These are phyloP conservation scores for Tiliqua scincoides DNA, from an alignment of 2,113 vertebrate genomes.

Conservation along the genomic window DNA sequence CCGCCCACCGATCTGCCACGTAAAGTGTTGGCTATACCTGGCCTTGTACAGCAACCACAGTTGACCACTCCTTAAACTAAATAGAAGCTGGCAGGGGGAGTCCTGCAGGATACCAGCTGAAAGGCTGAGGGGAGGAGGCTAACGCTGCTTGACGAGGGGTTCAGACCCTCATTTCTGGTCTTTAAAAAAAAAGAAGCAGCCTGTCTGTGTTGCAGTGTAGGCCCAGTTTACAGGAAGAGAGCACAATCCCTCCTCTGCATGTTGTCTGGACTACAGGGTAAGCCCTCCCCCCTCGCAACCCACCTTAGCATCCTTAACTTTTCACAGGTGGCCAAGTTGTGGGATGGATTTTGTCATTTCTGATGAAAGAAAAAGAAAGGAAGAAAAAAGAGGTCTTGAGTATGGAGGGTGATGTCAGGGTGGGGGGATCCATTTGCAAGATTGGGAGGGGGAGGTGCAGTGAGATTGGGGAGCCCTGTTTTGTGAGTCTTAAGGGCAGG, in stretches of 20 bases:
- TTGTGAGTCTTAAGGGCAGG: slow-evolving; percentile 3
- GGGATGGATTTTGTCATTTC: too few species aligned
- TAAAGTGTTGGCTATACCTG: too few species aligned
- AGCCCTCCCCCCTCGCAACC: not conserved
- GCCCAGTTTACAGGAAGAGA: too few species aligned
- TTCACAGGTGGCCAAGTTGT: not conserved
- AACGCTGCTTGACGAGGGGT: too few species aligned
- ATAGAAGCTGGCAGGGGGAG: not conserved
- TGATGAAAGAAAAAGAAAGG: not conserved
- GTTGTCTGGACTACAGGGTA: not conserved
- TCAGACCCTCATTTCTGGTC: too few species aligned
- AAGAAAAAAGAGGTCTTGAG: not conserved
- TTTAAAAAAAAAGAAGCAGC: too few species aligned
- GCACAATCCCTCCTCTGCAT: not conserved
- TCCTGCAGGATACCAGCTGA: not conserved
- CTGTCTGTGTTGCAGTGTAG: too few species aligned
- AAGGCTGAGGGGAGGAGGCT: not conserved
- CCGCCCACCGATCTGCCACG: too few species aligned
- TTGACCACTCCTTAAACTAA: too few species aligned
- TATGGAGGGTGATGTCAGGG: not conserved
- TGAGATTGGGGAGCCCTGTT: not conserved
- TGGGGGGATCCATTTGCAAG: not conserved
- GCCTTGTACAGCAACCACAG: too few species aligned
- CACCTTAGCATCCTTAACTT: not conserved
- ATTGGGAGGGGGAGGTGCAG: not conserved